A percentile compares a stretch with the other conserved stretches of the same genome.
Conservation (phyloP, 2,888 invertebrate genomes). For the Zootermopsis nevadensis region DNA sequence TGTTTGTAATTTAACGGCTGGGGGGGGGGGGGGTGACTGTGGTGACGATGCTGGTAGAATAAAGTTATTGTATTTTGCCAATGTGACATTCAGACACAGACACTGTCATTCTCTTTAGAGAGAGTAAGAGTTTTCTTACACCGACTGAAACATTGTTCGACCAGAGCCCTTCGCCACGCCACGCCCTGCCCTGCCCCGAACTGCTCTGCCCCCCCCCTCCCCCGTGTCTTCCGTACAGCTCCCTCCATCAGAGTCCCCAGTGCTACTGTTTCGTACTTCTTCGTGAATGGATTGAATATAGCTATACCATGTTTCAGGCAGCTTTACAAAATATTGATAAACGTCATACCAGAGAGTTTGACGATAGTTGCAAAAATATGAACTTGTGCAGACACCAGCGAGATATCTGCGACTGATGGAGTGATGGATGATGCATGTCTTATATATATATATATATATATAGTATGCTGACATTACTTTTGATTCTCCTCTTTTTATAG, state of each 20-base stretch:
- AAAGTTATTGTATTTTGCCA: no score
- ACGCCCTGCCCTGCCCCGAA: neutral
- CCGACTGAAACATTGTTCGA: neutral
- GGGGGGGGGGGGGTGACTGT: no score
- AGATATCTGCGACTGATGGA: no score
- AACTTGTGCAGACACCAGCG: no score
- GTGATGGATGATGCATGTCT: no score
- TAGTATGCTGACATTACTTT: neutral
- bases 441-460: constrained; percentile 1
- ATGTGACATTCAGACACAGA: no score
- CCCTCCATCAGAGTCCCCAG: neutral
- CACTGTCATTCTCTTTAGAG: neutral
- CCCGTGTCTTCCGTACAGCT: neutral
- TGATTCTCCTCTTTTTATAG: no score
- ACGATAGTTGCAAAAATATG: no score
- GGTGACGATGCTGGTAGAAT: no score
- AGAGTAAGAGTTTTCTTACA: neutral
- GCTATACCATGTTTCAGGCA: neutral
- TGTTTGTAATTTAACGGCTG: no score
- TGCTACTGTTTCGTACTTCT: neutral
- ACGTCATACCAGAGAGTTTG: neutral
- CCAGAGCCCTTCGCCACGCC: neutral
- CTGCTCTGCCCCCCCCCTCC: neutral
- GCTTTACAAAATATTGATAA: neutral
- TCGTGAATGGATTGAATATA: neutral